phyloP scores from a whole-genome alignment of 2,113 vertebrate species.

The Chionodraco myersi region DNA sequence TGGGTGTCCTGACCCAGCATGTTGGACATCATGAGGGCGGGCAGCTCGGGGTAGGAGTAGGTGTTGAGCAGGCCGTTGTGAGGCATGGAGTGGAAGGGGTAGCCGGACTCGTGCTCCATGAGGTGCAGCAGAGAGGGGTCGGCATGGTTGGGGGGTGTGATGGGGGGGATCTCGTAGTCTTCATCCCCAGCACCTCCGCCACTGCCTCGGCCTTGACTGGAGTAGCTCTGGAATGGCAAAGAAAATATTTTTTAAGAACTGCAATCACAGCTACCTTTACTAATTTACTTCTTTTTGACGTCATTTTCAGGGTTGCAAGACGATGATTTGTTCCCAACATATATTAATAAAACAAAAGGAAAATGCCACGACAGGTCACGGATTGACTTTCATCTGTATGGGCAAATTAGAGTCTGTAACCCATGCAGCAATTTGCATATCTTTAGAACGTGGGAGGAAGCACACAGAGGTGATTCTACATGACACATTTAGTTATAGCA shows the following conservation, averaged over 20 bases:
- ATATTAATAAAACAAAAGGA: neutral
- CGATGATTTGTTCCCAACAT: neutral
- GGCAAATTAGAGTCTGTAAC: constrained; percentile 8
- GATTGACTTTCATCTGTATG: neutral
- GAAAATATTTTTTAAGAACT: neutral
- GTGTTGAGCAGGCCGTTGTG: constrained; percentile 96
- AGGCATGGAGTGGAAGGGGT: constrained; percentile 95
- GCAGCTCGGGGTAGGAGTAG: constrained; percentile 97
- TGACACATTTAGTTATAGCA: constrained; percentile 9
- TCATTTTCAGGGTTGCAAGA: neutral
- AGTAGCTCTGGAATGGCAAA: constrained; percentile 87
- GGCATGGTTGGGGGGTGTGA: constrained; percentile 95
- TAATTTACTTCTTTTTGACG: neutral
- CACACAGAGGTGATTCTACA: neutral
- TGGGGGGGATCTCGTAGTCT: constrained; percentile 98
- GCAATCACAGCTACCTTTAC: neutral
- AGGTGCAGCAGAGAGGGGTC: constrained; percentile 95
- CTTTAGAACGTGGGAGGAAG: constrained; percentile 17
- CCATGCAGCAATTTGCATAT: constrained; percentile 21
- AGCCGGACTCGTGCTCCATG: constrained; percentile 94
- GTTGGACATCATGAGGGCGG: constrained; percentile 98
- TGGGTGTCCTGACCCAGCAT: constrained; percentile 97
- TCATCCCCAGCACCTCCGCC: constrained; percentile 73
- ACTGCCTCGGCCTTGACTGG: constrained; percentile 84
- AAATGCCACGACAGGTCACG: neutral